Base-by-base conservation (phyloP, 30 jellyfish, hydroid and myxozoan genomes). In the Chironex yamaguchii region DNA sequence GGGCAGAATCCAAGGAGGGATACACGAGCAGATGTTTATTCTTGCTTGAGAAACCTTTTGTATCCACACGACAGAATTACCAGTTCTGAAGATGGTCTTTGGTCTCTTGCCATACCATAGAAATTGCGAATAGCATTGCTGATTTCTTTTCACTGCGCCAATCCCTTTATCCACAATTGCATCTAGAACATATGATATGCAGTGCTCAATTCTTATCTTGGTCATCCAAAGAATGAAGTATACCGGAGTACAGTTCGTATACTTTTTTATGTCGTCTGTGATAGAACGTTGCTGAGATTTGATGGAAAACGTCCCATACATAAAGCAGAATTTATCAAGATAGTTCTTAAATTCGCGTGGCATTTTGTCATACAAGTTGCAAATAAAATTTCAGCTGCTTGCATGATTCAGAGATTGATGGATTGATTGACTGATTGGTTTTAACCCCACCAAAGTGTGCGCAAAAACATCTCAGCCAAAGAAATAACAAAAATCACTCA, bases 1-100 rank as follows among this genome's bases (percentile, higher is more conserved):
- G 25, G 76, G 76, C 76, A 63, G 76, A 63, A 63, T 63, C 76
- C 76, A 63, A n/a, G 76, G 52, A 63, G 76, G 76, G 76, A 20
- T 63, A 63, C 76, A 63, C 0, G 76, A 63, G 76, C 76, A 63
- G 76, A 4, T 63, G 76, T 49, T 20, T 63, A 63, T 63, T 63
- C 35, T 63, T 63, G 76, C 76, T 63, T 4, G 76, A 63, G 76
- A 63, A 13, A 49, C 76, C 76, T 4, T 63, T 63, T 63, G 76
- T 63, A 20, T 63, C 76, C 3, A 63, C 76, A 63, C 25, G 52
- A 20, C 76, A 63, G 62, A 63, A n/a, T 26, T 24, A 63, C 28
- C 4, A 63, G 51, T 20, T 49, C 28, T 63, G 53, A 63, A 63
- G 51, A 63, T 63, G 76, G 76, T 63, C 76, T 24, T n/a, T 63